phyloP scores from a whole-genome alignment of 2,797 vertebrate species.

The Tympanoctomys barrerae region DNA sequence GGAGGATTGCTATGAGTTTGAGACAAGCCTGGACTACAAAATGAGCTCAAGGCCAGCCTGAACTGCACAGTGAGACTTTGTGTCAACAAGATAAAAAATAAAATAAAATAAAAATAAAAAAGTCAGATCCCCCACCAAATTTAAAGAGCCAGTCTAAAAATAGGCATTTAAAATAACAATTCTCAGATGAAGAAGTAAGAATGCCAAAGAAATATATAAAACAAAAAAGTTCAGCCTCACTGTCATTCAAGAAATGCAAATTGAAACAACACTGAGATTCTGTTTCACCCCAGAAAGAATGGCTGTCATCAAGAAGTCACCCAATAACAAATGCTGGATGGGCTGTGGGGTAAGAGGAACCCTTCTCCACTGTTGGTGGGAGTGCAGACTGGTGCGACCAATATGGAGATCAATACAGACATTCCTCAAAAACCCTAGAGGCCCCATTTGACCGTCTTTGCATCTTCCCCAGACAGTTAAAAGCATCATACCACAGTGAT shows the following conservation, averaged over 20 bases:
- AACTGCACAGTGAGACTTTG: too few species aligned
- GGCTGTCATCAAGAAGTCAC: not conserved
- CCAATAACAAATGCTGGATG: not conserved
- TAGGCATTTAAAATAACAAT: not conserved
- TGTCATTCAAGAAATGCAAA: not conserved
- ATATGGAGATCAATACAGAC: not conserved
- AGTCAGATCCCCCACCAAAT: not conserved
- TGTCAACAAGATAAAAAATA: too few species aligned
- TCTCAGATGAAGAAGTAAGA: not conserved
- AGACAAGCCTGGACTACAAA: too few species aligned
- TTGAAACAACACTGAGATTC: not conserved
- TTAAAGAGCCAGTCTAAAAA: not conserved
- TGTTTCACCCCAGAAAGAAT: not conserved
- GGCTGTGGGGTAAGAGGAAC: not conserved
- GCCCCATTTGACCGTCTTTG: not conserved
- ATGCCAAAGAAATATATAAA: not conserved
- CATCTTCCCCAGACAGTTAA: not conserved
- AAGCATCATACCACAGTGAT: not conserved
- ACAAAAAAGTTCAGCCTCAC: not conserved
- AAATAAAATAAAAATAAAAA: not conserved
- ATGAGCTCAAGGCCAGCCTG: too few species aligned
- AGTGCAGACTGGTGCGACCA: not conserved
- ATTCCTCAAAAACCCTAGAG: not conserved
- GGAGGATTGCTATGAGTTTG: too few species aligned
- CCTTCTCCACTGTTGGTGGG: not conserved